Evolutionary conservation across 1,140 invertebrate species (phyloP).

Genomic region (Apis laboriosa): DNA sequence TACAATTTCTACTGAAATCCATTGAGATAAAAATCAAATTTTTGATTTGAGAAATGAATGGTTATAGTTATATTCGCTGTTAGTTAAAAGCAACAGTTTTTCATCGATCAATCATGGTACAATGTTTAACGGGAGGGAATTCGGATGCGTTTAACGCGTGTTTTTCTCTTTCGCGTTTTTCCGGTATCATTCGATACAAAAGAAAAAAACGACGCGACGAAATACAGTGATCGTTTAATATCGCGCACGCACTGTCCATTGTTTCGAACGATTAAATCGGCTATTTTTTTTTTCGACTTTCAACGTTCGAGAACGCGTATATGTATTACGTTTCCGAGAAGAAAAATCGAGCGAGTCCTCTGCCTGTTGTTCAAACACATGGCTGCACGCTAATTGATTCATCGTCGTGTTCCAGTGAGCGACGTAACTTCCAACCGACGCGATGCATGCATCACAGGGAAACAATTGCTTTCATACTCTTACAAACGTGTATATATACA

Average conservation of each 20-base stretch:
- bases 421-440: conserved; percentile 24
- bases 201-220: not conserved
- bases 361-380: conserved; percentile 24
- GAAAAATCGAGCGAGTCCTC: not conserved
- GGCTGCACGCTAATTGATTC: conserved; percentile 26
- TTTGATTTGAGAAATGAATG: not conserved
- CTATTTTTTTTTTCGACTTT: not conserved
- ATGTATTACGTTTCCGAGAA: not conserved
- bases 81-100: conserved; percentile 23
- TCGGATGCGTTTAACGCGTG: not conserved
- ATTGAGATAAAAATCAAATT: not conserved
- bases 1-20: not conserved
- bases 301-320: not conserved
- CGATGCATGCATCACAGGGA: not conserved
- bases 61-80: not conserved
- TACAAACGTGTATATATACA: too few relatives aligned
- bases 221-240: conserved; percentile 13
- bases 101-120: conserved; percentile 10
- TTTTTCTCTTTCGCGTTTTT: conserved; percentile 10
- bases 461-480: conserved; percentile 29
- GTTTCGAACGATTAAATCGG: not conserved
- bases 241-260: not conserved
- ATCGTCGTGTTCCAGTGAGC: conserved; percentile 24
- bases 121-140: not conserved
- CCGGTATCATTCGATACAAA: conserved; percentile 11